phyloP scores from a whole-genome alignment of 2,888 invertebrate genomes.

The Tetramorium bicarinatum region DNA sequence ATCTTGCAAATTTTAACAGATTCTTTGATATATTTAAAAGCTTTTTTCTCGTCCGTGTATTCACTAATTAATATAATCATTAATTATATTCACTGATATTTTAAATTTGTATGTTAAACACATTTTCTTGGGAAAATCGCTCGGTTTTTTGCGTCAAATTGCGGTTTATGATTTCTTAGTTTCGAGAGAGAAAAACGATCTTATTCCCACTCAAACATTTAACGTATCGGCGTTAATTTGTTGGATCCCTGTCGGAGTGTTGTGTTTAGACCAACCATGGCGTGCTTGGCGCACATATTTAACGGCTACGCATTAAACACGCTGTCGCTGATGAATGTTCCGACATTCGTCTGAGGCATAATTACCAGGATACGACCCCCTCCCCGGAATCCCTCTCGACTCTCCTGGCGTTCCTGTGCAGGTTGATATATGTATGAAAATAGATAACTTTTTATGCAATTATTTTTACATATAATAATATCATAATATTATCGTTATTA shows the following conservation, averaged over 20 bases:
- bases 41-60: neutral
- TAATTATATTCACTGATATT: neutral
- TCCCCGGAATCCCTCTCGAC: conserved; percentile 48
- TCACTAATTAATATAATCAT: neutral
- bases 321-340: conserved; percentile 79
- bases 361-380: conserved; percentile 73
- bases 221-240: conserved; percentile 81
- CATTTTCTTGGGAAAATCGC: neutral
- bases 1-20: neutral
- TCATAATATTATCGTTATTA: neutral
- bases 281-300: conserved; percentile 78
- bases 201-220: conserved; percentile 75
- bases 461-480: neutral
- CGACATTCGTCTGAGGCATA: conserved; percentile 77
- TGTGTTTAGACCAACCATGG: conserved; percentile 74
- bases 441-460: neutral
- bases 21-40: neutral
- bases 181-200: conserved; percentile 58
- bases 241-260: conserved; percentile 68
- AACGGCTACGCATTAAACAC: conserved; percentile 77
- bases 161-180: conserved; percentile 19
- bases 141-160: neutral
- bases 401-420: conserved; percentile 4
- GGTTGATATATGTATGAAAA: neutral
- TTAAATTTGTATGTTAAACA: neutral